Evolutionary conservation across 2,888 invertebrate genomes (phyloP), one percentile per base, ranked within the genome.

Genomic region (Iselma pallidipennis): DNA sequence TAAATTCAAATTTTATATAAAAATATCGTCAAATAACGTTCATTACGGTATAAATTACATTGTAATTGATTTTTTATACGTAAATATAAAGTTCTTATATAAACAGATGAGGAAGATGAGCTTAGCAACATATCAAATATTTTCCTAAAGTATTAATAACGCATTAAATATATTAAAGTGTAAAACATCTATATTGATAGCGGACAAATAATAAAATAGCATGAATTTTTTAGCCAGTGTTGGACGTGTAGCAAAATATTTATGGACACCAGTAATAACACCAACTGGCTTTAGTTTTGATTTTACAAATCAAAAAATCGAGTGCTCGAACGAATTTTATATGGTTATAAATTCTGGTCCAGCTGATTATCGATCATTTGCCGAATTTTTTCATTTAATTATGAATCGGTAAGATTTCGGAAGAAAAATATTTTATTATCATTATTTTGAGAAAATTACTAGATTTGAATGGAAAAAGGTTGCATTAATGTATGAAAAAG

Each of bases 251-350:
- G 86, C 89, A 25, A 93, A 92, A 80, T 93, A 91, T 78, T 85
- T 92, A 14, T 89, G 89, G 7, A 88, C 87, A 0, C 94, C 95
- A 0, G 80, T 94, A 12, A 83, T 95, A 55, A 91, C 94, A 0
- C 90, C 92, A 0, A 94, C 93, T 0, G 95, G 91, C 0, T 88
- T 92, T 62, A 89, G 91, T 0, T 89, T 85, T 71, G 94, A 94
- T 80, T 95, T 94, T 77, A 88, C 89, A 26, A 82, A 84, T 55
- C 84, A 86, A 16, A 94, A 94, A 78, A 88, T 85, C 1, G 82
- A 83, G 2, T 91, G 90, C 71, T 81, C 83, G 0, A 87, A 91
- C 69, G 94, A 95, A 79, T 94, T 89, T 78, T 91, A 90, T 76
- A 90, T 93, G 88, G 82, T 92, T 31, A 85, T 92, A 3, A 85